phyloP scores from a whole-genome alignment of 1,140 invertebrate genomes.

The Rhyacophila brunnea region DNA sequence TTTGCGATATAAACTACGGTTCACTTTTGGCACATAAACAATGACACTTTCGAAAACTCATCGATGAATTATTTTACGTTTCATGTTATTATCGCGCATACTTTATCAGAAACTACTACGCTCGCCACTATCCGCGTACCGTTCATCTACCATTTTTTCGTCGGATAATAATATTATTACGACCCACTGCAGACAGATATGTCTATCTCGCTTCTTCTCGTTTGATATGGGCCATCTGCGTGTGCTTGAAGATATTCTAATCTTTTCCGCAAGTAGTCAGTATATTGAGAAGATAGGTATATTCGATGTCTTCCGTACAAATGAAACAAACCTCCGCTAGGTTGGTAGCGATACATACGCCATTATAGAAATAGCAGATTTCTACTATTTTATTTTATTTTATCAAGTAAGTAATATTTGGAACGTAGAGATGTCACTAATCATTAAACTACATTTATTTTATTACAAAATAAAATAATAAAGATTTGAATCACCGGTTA shows the following conservation, averaged over 20 bases:
- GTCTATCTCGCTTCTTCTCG: slow-evolving; percentile 7
- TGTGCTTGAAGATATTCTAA: slow-evolving; percentile 15
- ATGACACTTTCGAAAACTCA: slow-evolving; percentile 23
- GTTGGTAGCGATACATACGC: neutral
- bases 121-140: slow-evolving; percentile 13
- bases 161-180: neutral
- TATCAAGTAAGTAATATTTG: no score
- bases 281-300: no score
- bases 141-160: slow-evolving; percentile 18
- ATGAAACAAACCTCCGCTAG: slow-evolving; percentile 16
- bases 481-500: no score
- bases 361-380: no score
- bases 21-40: slow-evolving; percentile 19
- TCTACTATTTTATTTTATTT: no score
- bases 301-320: slow-evolving; percentile 8
- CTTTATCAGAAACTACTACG: slow-evolving; percentile 11
- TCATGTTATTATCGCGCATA: slow-evolving; percentile 10
- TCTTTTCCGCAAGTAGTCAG: no score
- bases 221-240: slow-evolving; percentile 3
- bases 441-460: no score
- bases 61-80: slow-evolving; percentile 16
- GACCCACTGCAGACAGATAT: slow-evolving; percentile 8
- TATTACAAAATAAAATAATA: no score
- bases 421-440: no score
- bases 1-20: slow-evolving; percentile 4